Evolutionary conservation across 1,140 invertebrate genomes (phyloP).

Genomic region (Drosophila hydei): DNA sequence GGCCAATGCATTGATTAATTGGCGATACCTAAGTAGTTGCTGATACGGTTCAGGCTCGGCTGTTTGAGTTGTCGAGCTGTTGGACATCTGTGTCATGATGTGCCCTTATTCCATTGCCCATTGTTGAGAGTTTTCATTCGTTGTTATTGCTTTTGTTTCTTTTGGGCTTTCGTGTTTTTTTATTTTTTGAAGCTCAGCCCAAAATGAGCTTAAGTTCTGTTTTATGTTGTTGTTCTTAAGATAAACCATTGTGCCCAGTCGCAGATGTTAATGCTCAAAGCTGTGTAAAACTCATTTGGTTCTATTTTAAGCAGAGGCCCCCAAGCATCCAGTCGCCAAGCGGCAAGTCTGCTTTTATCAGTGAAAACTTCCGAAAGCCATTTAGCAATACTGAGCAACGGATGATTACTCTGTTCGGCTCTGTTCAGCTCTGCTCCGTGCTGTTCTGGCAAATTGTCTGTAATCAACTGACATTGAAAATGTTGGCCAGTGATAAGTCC

Average conservation of each 20-base stretch:
- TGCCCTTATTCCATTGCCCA: neutral
- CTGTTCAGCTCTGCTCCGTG: conserved; percentile 23
- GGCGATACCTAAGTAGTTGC: neutral
- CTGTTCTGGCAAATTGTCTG: conserved; percentile 19
- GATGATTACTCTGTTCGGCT: conserved; percentile 11
- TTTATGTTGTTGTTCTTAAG: conserved; percentile 15
- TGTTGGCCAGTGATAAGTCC: conserved; percentile 30
- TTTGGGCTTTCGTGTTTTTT: neutral
- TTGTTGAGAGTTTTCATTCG: neutral
- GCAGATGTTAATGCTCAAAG: conserved; percentile 45
- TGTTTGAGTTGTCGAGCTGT: neutral
- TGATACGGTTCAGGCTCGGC: neutral
- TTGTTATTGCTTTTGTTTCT: neutral
- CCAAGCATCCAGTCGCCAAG: conserved; percentile 8
- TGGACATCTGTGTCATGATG: neutral
- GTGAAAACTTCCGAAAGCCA: conserved; percentile 40
- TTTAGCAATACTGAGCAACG: conserved; percentile 33
- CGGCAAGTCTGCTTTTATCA: conserved; percentile 28
- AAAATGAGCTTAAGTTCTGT: conserved; percentile 16
- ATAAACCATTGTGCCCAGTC: conserved; percentile 21
- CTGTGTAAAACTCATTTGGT: conserved; percentile 34
- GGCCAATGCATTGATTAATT: neutral
- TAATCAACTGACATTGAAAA: conserved; percentile 59
- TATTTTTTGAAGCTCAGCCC: neutral
- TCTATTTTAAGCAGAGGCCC: conserved; percentile 35